Percentiles rank a stretch among this genome's conserved stretches.
These are phyloP conservation scores for Clarias laeviceps DNA, from an alignment of 2,797 vertebrate species.

Conservation along the genomic window DNA sequence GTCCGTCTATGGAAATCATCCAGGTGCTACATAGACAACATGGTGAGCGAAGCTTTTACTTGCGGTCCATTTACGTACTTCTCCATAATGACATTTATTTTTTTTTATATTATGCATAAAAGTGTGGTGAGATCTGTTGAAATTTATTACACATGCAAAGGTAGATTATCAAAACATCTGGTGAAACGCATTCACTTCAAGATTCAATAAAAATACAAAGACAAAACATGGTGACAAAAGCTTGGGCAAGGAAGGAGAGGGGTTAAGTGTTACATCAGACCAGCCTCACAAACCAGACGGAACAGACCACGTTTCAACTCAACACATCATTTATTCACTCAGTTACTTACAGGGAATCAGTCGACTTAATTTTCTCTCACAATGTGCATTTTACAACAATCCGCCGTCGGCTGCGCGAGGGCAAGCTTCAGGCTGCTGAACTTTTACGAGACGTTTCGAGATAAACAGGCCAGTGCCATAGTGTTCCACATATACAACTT, in stretches of 20 bases:
- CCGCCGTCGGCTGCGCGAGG: not conserved
- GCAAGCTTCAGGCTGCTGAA: conserved; percentile 25
- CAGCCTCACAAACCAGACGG: not conserved
- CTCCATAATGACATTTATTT: not conserved
- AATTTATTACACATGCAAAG: not conserved
- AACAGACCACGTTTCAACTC: conserved; percentile 13
- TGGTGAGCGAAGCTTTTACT: not conserved
- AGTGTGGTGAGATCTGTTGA: not conserved
- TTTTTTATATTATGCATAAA: not conserved
- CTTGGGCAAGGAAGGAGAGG: not conserved
- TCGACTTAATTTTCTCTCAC: conserved; percentile 40
- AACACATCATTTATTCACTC: conserved; percentile 45
- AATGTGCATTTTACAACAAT: conserved; percentile 44
- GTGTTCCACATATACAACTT: conserved; percentile 53
- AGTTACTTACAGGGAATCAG: conserved; percentile 36
- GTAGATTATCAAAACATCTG: not conserved
- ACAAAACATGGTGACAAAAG: not conserved
- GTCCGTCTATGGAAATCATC: not conserved
- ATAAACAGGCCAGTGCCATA: conserved; percentile 41
- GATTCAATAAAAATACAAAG: not conserved
- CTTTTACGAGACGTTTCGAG: conserved; percentile 16
- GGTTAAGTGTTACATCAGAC: not conserved
- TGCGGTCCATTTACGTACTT: not conserved
- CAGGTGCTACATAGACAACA: not conserved
- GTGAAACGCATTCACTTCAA: not conserved